Conservation (phyloP, 1,140 invertebrate species). For the Drosophila arawakana region DNA sequence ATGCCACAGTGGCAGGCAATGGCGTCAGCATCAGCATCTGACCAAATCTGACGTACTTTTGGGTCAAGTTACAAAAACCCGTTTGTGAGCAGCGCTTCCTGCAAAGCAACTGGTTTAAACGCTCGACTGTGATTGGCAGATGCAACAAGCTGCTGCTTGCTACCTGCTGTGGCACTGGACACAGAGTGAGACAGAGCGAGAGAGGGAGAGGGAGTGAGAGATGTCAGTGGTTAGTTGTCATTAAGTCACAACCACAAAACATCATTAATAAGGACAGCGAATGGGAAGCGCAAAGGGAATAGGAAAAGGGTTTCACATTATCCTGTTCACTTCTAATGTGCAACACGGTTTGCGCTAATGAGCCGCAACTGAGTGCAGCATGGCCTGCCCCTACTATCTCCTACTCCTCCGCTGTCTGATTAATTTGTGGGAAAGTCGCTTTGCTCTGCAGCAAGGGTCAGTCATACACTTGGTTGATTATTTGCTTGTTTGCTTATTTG, state of each 20-base stretch:
- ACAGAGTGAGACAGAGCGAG: background rate
- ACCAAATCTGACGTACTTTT: slow-evolving; percentile 43
- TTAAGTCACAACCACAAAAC: slow-evolving; percentile 57
- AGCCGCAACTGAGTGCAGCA: slow-evolving; percentile 53
- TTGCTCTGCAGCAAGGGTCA: slow-evolving; percentile 20
- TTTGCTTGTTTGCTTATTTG: slow-evolving; percentile 26
- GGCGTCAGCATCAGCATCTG: slow-evolving; percentile 56
- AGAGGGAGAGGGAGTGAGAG: background rate
- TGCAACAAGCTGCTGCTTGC: slow-evolving; percentile 16
- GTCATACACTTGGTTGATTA: slow-evolving; percentile 11
- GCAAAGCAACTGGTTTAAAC: slow-evolving; percentile 39
- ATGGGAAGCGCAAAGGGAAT: slow-evolving; percentile 4
- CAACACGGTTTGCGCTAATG: slow-evolving; percentile 67
- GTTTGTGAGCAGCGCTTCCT: slow-evolving; percentile 38
- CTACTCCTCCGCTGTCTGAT: slow-evolving; percentile 40
- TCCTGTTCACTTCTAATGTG: slow-evolving; percentile 51
- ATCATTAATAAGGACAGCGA: slow-evolving; percentile 60
- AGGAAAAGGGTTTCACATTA: slow-evolving; percentile 16
- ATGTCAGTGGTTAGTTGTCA: slow-evolving; percentile 29
- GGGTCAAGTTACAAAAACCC: slow-evolving; percentile 69
- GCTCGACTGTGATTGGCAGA: slow-evolving; percentile 68
- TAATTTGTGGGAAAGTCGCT: slow-evolving; percentile 70
- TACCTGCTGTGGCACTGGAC: slow-evolving; percentile 50
- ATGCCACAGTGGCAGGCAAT: slow-evolving; percentile 52
- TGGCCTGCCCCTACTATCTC: background rate